Conservation (phyloP, 2,113 vertebrate species). For the Cardinalis cardinalis region DNA sequence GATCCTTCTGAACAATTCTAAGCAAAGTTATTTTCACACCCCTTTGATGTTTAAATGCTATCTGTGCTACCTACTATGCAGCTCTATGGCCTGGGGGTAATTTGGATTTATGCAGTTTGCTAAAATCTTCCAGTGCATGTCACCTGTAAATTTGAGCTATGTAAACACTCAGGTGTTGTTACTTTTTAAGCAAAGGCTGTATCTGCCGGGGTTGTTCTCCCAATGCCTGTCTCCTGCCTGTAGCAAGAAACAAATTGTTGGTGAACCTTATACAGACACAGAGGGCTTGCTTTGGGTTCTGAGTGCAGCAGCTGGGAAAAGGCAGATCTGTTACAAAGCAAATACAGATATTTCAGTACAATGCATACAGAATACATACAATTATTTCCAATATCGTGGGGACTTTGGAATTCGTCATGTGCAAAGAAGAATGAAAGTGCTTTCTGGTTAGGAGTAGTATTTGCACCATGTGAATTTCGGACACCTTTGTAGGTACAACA, state of each 20-base stretch:
- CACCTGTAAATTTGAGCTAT: background rate
- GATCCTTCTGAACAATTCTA: background rate
- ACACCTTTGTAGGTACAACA: background rate
- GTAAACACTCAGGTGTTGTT: background rate
- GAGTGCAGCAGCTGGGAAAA: background rate
- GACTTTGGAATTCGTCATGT: background rate
- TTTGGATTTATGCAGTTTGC: background rate
- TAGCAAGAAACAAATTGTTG: fast-evolving
- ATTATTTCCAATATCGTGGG: background rate
- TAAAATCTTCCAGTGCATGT: background rate
- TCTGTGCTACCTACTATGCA: background rate
- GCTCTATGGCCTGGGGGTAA: background rate
- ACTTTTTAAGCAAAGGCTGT: background rate
- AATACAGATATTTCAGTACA: background rate
- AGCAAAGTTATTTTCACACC: background rate
- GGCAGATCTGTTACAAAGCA: background rate
- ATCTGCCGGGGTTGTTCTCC: background rate
- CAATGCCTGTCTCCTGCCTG: background rate
- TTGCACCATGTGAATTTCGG: background rate
- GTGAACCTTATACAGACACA: background rate
- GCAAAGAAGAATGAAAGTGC: background rate
- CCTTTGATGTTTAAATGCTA: background rate
- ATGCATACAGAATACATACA: background rate
- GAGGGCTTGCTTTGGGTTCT: background rate
- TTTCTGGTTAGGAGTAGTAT: background rate